A percentile compares a stretch with the other conserved stretches of the same genome.
Conservation (phyloP, 2,113 vertebrate genomes). For the Oreochromis aureus region DNA sequence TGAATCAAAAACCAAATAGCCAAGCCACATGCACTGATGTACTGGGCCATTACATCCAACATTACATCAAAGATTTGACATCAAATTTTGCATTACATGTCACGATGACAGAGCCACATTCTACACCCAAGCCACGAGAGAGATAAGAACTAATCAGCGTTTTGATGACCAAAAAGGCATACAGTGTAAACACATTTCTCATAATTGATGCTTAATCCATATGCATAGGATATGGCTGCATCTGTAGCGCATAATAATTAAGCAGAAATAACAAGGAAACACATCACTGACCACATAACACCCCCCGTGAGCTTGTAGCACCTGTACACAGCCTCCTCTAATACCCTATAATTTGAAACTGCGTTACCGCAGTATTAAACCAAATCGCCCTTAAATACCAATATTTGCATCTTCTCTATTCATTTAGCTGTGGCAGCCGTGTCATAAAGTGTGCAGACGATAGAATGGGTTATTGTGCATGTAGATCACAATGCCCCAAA, state of each 20-base stretch:
- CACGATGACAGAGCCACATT: conserved; percentile 14
- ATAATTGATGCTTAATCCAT: not conserved
- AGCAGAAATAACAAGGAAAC: conserved; percentile 39
- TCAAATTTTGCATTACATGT: conserved; percentile 32
- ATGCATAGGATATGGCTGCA: not conserved
- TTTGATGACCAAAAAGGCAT: not conserved
- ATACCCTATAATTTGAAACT: conserved; percentile 48
- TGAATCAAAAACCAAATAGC: conserved; percentile 36
- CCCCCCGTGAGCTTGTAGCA: conserved; percentile 38
- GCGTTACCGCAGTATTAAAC: conserved; percentile 50
- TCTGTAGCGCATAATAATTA: conserved; percentile 32
- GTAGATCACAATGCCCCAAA: conserved; percentile 22
- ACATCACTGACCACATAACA: conserved; percentile 31
- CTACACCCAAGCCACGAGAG: not conserved
- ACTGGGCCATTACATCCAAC: conserved; percentile 17
- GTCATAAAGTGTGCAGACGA: conserved; percentile 41
- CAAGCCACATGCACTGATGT: conserved; percentile 12
- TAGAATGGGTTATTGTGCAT: conserved; percentile 6
- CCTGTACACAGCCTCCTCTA: conserved; percentile 51
- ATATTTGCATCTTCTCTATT: conserved; percentile 24
- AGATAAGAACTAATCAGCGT: not conserved
- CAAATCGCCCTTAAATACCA: conserved; percentile 31
- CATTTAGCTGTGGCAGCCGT: conserved; percentile 37
- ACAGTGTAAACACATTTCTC: not conserved
- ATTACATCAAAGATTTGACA: conserved; percentile 9